Evolutionary conservation across 92 coral and sea anemone species (phyloP), one percentile per base, ranked within the genome.

Genomic region (Phenganax stokvisi): DNA sequence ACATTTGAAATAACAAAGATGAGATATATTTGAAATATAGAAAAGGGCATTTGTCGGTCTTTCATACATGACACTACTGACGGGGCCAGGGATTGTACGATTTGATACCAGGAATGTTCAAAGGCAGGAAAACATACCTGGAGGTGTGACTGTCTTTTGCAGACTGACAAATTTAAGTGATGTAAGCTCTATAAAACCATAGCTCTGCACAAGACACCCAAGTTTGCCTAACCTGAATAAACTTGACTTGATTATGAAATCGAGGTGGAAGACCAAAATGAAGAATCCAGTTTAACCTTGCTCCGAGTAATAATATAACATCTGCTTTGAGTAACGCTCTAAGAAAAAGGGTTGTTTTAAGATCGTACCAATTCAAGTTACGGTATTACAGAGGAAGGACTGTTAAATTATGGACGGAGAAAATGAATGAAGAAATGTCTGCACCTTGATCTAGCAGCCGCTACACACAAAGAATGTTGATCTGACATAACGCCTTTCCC

Each of bases 401-500:
- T 1, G 2, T 13, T 1, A 1, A 59, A 59, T 13, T 59, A 13
- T 59, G n/a, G 7, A 13, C 65, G 27, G 27, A 1, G 65, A 1
- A 59, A 59, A 1, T 57, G 17, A 27, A 17, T 17, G 28, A 61
- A 61, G 25, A 31, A 69, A 69, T 15, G 30, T 51, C 52, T 37
- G 31, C 20, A 91, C 97, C 87, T 89, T 80, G 97, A 92, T 84
- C 93, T 85, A 25, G 97, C 97, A 30, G 97, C 93, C 9, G 91
- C 97, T 29, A 92, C 97, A 86, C 93, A 88, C n/a, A 75, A 77
- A 10, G 97, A 90, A 74, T 93, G 98, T 11, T 91, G 92, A 89
- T 93, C 98, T 81, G 98, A 87, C 71, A 93, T 83, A 54, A 91
- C 98, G 10, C 98, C 98, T 80, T 91, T 93, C 62, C 98, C 98